phyloP scores from a whole-genome alignment of 2,888 invertebrate species.

The Machimus atricapillus region DNA sequence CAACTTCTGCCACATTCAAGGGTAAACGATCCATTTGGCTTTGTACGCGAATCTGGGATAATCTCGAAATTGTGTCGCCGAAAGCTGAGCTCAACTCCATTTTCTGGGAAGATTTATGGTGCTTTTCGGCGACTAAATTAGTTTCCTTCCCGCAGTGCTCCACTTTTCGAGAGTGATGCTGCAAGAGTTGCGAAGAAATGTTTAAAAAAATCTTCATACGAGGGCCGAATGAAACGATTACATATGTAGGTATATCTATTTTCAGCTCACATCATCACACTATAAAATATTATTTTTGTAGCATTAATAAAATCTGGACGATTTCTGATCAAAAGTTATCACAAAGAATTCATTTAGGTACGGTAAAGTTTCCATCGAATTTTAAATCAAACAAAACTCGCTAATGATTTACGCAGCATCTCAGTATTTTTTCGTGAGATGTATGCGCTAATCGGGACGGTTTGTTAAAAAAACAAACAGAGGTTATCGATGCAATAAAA shows the following conservation, averaged over 20 bases:
- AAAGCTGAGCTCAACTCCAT: neutral
- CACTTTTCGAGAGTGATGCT: neutral
- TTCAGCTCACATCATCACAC: neutral
- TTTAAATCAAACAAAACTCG: neutral
- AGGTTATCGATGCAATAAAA: constrained; percentile 31
- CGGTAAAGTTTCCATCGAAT: neutral
- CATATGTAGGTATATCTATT: neutral
- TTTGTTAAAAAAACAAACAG: neutral
- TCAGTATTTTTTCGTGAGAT: neutral
- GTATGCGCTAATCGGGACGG: neutral
- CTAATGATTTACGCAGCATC: neutral
- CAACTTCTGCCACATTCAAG: constrained; percentile 13
- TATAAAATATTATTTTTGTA: neutral
- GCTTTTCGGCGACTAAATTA: neutral
- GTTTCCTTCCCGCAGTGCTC: neutral
- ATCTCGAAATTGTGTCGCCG: constrained; percentile 17
- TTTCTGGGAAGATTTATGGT: neutral
- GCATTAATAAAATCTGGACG: neutral
- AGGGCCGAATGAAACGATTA: neutral
- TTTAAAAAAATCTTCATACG: neutral
- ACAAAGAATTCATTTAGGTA: neutral
- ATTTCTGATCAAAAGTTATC: neutral
- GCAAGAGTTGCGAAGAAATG: neutral
- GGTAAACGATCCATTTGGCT: constrained; percentile 27
- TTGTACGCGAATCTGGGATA: constrained; percentile 13